Evolutionary conservation across 1,140 invertebrate genomes (phyloP).

Genomic region (Drosophila kikkawai): DNA sequence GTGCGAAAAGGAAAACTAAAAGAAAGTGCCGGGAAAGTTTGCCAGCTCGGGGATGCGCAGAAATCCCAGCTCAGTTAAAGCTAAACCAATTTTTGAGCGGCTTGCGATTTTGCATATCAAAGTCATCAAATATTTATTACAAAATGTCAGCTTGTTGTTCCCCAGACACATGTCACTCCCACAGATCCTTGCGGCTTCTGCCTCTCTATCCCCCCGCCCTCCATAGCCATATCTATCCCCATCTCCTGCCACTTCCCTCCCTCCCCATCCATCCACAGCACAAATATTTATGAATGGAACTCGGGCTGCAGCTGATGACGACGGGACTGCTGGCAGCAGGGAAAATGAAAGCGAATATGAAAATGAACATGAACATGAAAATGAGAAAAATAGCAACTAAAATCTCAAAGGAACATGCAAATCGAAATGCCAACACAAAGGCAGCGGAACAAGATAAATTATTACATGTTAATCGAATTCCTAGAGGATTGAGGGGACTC

Average conservation of each 20-base stretch:
- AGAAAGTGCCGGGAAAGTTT: slow-evolving; percentile 10
- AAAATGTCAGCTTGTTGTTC: slow-evolving; percentile 68
- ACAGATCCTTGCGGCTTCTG: slow-evolving; percentile 22
- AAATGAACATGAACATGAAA: slow-evolving; percentile 48
- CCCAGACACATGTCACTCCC: slow-evolving; percentile 51
- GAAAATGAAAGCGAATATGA: slow-evolving; percentile 42
- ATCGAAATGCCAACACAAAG: slow-evolving; percentile 64
- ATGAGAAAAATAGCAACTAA: slow-evolving; percentile 60
- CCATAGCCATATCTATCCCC: slow-evolving; percentile 1
- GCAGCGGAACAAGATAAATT: slow-evolving; percentile 61
- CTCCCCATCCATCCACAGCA: slow-evolving; percentile 8
- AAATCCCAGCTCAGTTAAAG: slow-evolving; percentile 47
- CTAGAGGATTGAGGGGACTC: slow-evolving; percentile 16
- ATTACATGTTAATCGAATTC: slow-evolving; percentile 63
- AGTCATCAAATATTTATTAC: slow-evolving; percentile 71
- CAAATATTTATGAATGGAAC: slow-evolving; percentile 63
- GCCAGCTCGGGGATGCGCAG: slow-evolving; percentile 9
- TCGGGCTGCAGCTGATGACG: slow-evolving; percentile 59
- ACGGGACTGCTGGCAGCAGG: slow-evolving; percentile 46
- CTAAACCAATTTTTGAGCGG: slow-evolving; percentile 63
- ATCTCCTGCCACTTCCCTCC: neutral
- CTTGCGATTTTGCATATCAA: slow-evolving; percentile 65
- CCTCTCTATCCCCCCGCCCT: slow-evolving; percentile 2
- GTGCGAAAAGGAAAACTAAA: slow-evolving; percentile 32
- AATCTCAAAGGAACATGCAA: slow-evolving; percentile 68